Evolutionary conservation across 1,140 invertebrate genomes (phyloP), one percentile per base, ranked within the genome.

Genomic region (Bombus picipes): DNA sequence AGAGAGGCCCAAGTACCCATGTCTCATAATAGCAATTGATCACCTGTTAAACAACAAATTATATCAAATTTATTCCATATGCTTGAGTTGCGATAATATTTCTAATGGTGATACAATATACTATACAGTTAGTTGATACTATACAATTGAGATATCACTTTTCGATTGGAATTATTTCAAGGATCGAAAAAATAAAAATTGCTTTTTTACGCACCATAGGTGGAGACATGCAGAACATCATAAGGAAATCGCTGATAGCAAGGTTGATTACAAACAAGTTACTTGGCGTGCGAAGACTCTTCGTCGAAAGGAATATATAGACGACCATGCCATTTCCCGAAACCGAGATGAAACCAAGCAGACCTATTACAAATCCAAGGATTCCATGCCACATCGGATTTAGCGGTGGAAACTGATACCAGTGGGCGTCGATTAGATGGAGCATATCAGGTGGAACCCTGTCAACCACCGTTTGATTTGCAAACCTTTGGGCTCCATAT

Each of bases 1-100:
- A 97, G 79, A 98, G 95, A 62, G 97, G 97, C 79, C 97, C 98
- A 79, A 98, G 96, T 73, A 98, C 96, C 98, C 98, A 98, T 15
- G 98, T 98, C 95, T 98, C 97, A 90, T 97, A 96, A 92, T 98
- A 98, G 94, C 98, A 98, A 95, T 98, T 98, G 85, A 98, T 96
- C 57, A 98, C 90, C 94, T 94, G 25, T n/a, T 32, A n/a, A 18
- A 1, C 62, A 15, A 68, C 66, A 32, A 59, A 65, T 12, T 32
- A 22, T 28, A 25, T 43, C 9, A 6, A n/a, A 34, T 59, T 22
- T 39, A 62, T 59, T 22, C 9, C 1, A n/a, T 10, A 62, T 15
- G 6, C 39, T 41, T 41, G 22, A 71, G 8, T 39, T 39, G 68
- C 2, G 18, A 37, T 25, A 39, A 71, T 39, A 41, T 28, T 72